Evolutionary conservation across 2,113 vertebrate genomes (phyloP).

Genomic region (Hippocampus mohnikei): DNA sequence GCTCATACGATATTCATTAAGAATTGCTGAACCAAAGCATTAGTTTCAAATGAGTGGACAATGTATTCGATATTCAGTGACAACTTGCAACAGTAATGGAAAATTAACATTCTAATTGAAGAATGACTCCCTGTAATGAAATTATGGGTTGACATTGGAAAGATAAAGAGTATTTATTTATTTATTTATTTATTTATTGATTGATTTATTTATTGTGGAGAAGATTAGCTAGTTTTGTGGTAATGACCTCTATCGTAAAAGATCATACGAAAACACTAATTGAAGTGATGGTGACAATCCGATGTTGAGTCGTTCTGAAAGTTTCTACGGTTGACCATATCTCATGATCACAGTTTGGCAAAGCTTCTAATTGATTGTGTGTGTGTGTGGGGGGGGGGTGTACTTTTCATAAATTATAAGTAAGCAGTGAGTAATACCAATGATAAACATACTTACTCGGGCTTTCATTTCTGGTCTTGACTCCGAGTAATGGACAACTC

Average conservation of each 20-base stretch:
- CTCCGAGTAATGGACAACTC: background rate
- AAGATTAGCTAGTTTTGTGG: conserved; percentile 52
- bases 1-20: conserved; percentile 51
- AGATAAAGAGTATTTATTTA: conserved; percentile 52
- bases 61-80: conserved; percentile 55
- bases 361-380: conserved; percentile 72
- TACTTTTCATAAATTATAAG: conserved; percentile 20
- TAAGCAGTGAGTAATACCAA: conserved; percentile 36
- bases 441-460: background rate
- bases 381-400: conserved; percentile 56
- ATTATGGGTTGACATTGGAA: conserved; percentile 63
- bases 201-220: conserved; percentile 58
- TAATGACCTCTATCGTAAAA: conserved; percentile 57
- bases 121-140: conserved; percentile 63
- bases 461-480: background rate
- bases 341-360: conserved; percentile 36
- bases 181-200: conserved; percentile 52
- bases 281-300: conserved; percentile 64
- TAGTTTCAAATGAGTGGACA: conserved; percentile 46
- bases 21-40: conserved; percentile 48
- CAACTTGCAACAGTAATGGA: conserved; percentile 55
- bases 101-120: conserved; percentile 67
- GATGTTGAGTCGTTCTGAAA: conserved; percentile 60
- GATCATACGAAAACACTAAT: conserved; percentile 67
- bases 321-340: conserved; percentile 33